Evolutionary conservation across 2,113 vertebrate species (phyloP), one percentile per base, ranked within the genome.

Genomic region (Microtus montanus): DNA sequence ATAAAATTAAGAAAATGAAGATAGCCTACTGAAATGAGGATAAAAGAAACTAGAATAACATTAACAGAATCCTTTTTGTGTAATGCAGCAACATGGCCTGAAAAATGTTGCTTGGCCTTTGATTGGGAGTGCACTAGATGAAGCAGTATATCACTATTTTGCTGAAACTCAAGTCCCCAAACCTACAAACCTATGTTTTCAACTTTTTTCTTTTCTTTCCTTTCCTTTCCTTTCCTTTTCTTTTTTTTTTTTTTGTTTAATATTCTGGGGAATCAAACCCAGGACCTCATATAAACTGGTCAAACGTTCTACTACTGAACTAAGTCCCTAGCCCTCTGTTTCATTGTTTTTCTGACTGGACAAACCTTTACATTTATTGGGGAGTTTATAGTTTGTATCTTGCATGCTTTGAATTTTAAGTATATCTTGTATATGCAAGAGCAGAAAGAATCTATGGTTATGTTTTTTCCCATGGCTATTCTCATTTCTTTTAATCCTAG

Each of bases 1-100:
- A 28, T 93, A 92, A 91, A 94, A 89, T 35, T 30, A 47, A 80
- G 44, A 96, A 78, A 80, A 63, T 80, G 64, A 89, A 91, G 85
- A 63, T 85, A 68, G 13, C 10, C 19, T 87, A 78, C 7, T 64
- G 63, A 93, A 91, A 49, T 88, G 47, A 91, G 49, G 78, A 24
- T 68, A 22, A 33, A 17, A 89, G 66, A 85, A 85, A 66, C 28
- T 52, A 79, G 92, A 84, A 15, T 38, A 22, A 66, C 61, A n/a
- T 83, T 58, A 49, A 58, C 79, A 95, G 66, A 71, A 38, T 19
- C 44, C 35, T 0, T 94, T 66, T 87, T 74, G 38, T 71, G 63
- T 41, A 33, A 64, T 74, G 85, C 41, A 70, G 58, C 84, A 35
- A n/a, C 26, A 66, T 49, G 73, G 19, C 47, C 33, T 88, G 44